Evolutionary conservation across 1,140 invertebrate species (phyloP).

Genomic region (Gonioctena quinquepunctata): DNA sequence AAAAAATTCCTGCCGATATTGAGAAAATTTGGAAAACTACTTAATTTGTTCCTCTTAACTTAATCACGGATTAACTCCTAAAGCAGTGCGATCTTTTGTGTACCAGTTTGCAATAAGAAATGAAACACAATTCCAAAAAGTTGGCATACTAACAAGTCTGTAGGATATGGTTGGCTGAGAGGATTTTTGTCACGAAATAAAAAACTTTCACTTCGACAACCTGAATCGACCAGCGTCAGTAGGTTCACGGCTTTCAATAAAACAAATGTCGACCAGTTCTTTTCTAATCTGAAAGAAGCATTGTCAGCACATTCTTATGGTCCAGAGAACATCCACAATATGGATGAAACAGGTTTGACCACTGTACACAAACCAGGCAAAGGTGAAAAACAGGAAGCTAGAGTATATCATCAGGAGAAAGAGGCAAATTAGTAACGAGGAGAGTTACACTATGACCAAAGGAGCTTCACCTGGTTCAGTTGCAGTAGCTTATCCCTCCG

Average conservation of each 20-base stretch:
- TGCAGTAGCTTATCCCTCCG: neutral
- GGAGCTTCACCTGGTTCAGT: neutral
- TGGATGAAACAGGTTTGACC: neutral
- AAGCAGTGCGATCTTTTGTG: neutral
- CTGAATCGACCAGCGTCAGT: neutral
- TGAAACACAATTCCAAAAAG: neutral
- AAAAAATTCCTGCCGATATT: no score
- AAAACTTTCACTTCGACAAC: neutral
- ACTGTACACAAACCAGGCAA: neutral
- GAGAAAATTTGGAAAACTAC: no score
- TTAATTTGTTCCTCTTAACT: no score
- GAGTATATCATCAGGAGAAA: neutral
- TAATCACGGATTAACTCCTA: neutral
- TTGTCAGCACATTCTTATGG: neutral
- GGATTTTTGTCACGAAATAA: neutral
- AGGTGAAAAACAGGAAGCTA: neutral
- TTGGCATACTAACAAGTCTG: neutral
- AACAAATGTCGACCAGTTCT: neutral
- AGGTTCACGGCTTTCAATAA: neutral
- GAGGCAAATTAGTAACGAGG: neutral
- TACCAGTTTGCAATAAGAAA: neutral
- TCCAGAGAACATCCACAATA: neutral
- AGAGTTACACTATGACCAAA: neutral
- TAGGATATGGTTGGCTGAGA: neutral
- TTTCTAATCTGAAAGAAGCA: neutral